Conservation (phyloP, 2,113 vertebrate genomes). For the Otolemur garnettii region DNA sequence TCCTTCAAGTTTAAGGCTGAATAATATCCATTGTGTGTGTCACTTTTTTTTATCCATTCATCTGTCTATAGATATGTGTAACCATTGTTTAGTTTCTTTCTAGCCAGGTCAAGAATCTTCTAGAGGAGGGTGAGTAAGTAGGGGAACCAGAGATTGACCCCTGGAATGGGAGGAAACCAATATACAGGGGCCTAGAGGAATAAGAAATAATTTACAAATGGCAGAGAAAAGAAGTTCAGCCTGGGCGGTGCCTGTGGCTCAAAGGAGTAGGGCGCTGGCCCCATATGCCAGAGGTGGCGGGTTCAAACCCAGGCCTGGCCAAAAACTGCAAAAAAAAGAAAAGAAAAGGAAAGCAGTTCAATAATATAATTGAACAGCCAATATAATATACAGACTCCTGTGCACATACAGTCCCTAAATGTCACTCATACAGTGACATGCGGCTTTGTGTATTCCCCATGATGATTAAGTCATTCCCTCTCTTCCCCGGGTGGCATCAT, state of each 20-base stretch:
- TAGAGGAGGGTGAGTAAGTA: neutral
- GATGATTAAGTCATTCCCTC: neutral
- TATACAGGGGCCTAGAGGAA: neutral
- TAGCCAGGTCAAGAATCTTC: neutral
- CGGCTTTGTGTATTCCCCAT: neutral
- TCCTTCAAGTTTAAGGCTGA: neutral
- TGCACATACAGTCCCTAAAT: neutral
- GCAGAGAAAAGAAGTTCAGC: neutral
- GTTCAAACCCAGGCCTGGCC: too few species aligned
- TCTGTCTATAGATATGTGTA: neutral
- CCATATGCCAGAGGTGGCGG: too few species aligned
- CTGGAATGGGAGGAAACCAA: neutral
- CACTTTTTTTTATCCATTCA: neutral
- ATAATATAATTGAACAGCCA: too few species aligned
- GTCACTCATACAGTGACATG: neutral
- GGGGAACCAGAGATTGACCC: neutral
- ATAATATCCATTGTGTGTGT: neutral
- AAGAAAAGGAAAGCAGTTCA: neutral
- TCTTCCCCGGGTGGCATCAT: neutral
- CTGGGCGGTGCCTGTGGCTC: too few species aligned
- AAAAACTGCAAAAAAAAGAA: too few species aligned
- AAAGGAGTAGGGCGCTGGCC: too few species aligned
- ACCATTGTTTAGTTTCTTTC: neutral
- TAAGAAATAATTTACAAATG: neutral
- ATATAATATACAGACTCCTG: neutral